phyloP scores from a whole-genome alignment of 1,140 invertebrate genomes.

The Lucilia sericata region DNA sequence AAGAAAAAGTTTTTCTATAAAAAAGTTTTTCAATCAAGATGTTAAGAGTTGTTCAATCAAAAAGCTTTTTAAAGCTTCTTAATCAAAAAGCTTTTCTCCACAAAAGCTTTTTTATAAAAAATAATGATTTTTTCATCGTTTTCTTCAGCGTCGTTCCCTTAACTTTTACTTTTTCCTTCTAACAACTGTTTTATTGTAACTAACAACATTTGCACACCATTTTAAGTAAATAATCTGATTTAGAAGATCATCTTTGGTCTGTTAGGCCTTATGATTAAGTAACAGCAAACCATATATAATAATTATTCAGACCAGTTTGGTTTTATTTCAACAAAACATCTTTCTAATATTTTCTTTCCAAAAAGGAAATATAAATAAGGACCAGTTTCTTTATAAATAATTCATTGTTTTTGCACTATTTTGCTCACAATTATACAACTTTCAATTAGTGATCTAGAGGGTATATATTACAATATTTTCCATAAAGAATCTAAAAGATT shows the following conservation, averaged over 20 bases:
- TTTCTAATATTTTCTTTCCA: background rate
- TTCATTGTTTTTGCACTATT: background rate
- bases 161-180: too few species aligned
- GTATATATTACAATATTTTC: background rate
- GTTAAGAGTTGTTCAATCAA: too few species aligned
- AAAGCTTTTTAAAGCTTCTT: too few species aligned
- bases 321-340: background rate
- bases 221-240: conserved; percentile 24
- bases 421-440: background rate
- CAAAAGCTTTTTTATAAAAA: too few species aligned
- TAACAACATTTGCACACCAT: background rate
- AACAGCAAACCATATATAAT: background rate
- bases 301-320: background rate
- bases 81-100: too few species aligned
- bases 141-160: too few species aligned
- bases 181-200: too few species aligned
- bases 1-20: too few species aligned
- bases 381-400: background rate
- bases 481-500: background rate
- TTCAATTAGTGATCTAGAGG: background rate
- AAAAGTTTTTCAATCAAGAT: too few species aligned
- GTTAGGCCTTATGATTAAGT: background rate
- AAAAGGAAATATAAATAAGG: background rate
- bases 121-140: too few species aligned
- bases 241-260: background rate